Evolutionary conservation across 53 echinoderm and acorn worm genomes (phyloP).

Genomic region (Luidia sarsii): DNA sequence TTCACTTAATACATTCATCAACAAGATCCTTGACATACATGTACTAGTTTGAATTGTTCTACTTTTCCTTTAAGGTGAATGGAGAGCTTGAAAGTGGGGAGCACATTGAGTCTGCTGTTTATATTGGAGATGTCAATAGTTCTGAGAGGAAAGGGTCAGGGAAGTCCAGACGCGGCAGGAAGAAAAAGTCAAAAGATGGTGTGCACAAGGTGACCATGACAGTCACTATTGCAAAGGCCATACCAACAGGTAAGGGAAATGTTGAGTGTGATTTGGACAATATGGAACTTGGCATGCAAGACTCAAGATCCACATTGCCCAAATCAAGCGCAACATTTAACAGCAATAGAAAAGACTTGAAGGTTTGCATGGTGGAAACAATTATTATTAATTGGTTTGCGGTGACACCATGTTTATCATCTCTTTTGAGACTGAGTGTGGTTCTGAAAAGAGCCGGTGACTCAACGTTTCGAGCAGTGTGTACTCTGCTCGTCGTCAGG

Average conservation of each 20-base stretch:
- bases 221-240: conserved; percentile 94
- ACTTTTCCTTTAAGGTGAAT: background rate
- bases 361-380: too few relatives aligned
- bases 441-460: too few relatives aligned
- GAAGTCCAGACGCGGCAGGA: conserved; percentile 24
- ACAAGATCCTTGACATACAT: background rate
- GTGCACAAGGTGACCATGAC: conserved; percentile 91
- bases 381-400: too few relatives aligned
- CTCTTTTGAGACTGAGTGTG: too few relatives aligned
- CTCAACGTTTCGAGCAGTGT: too few relatives aligned
- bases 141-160: conserved; percentile 37
- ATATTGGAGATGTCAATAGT: conserved; percentile 3
- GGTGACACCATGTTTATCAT: too few relatives aligned
- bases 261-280: too few relatives aligned
- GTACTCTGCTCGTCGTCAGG: too few relatives aligned
- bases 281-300: too few relatives aligned
- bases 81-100: conserved; percentile 17
- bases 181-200: conserved; percentile 58
- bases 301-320: too few relatives aligned
- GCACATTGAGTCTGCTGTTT: conserved; percentile 11
- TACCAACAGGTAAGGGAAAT: conserved; percentile 94
- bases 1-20: background rate
- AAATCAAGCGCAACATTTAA: too few relatives aligned
- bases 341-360: too few relatives aligned
- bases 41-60: background rate